These are phyloP conservation scores for Lutjanus argentimaculatus DNA, from an alignment of 2,797 vertebrate genomes.

Conservation along the genomic window DNA sequence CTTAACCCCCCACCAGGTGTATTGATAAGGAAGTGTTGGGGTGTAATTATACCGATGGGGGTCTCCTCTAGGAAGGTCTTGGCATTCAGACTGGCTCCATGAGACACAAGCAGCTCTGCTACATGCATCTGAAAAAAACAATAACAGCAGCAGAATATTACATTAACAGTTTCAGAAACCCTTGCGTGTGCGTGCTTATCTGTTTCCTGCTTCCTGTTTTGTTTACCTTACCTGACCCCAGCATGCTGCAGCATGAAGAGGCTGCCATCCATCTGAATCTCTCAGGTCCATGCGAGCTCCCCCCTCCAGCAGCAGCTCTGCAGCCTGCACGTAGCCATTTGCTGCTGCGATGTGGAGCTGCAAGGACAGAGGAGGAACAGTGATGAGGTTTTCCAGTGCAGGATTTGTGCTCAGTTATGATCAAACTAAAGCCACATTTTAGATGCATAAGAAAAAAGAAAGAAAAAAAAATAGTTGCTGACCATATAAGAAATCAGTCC, in stretches of 20 bases:
- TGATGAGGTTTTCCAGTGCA: slow-evolving; percentile 15
- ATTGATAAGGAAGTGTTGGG: slow-evolving; percentile 8
- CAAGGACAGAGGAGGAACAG: slow-evolving; percentile 34
- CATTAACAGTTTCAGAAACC: slow-evolving; percentile 12
- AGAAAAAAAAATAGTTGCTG: background rate
- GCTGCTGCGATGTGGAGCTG: slow-evolving; percentile 96
- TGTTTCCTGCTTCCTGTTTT: slow-evolving; percentile 53
- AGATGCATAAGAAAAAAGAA: background rate
- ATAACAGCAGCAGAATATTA: slow-evolving; percentile 25
- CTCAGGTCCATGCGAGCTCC: slow-evolving; percentile 92
- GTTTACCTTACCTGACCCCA: slow-evolving; percentile 96
- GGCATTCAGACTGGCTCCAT: slow-evolving; percentile 94
- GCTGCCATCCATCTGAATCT: slow-evolving; percentile 96
- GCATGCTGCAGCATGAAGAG: slow-evolving; percentile 96
- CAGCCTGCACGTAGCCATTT: slow-evolving; percentile 93
- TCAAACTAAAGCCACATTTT: background rate
- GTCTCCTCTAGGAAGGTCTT: slow-evolving; percentile 97
- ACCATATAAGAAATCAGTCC: background rate
- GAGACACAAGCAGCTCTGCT: slow-evolving; percentile 95
- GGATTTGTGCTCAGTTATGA: slow-evolving; percentile 21
- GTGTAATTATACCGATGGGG: slow-evolving; percentile 90
- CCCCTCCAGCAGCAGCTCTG: slow-evolving; percentile 94
- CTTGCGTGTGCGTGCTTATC: slow-evolving; percentile 6
- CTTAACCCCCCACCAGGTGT: slow-evolving; percentile 4
- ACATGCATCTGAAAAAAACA: slow-evolving; percentile 91